Evolutionary conservation across 1,140 invertebrate genomes (phyloP).

Genomic region (Drosophila persimilis): DNA sequence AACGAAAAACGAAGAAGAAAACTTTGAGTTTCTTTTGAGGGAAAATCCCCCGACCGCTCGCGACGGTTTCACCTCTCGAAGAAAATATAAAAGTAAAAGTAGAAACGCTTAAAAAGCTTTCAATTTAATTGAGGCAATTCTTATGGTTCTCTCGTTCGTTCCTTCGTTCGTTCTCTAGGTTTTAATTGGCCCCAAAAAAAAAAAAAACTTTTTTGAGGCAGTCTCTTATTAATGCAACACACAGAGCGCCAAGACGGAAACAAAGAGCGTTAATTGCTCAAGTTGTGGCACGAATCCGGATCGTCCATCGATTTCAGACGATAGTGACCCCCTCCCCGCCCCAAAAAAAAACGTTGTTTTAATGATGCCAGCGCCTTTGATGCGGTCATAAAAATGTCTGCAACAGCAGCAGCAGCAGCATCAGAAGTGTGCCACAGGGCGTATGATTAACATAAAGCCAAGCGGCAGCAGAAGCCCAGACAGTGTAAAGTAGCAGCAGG

Average conservation of each 20-base stretch:
- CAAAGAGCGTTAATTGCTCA: conserved; percentile 39
- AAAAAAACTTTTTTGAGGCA: conserved; percentile 10
- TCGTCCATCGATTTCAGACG: conserved; percentile 20
- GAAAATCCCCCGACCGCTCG: conserved; percentile 29
- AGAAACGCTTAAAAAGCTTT: conserved; percentile 50
- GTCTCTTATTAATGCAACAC: conserved; percentile 34
- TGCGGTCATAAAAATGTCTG: conserved; percentile 37
- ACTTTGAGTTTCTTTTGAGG: conserved; percentile 18
- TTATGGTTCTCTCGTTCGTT: not conserved
- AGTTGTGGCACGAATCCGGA: conserved; percentile 29
- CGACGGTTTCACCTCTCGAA: not conserved
- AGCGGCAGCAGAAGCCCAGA: conserved; percentile 26
- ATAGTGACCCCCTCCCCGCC: not conserved
- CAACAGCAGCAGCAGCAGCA: conserved; percentile 27
- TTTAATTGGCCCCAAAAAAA: conserved; percentile 41
- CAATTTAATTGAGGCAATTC: conserved; percentile 54
- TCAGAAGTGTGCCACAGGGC: conserved; percentile 36
- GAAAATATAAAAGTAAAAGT: conserved; percentile 21
- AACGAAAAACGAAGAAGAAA: conserved; percentile 10
- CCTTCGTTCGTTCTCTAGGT: not conserved
- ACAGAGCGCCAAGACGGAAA: too few relatives aligned
- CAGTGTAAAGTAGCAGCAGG: conserved; percentile 53
- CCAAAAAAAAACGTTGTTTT: conserved; percentile 30
- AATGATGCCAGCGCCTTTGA: conserved; percentile 37
- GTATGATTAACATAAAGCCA: conserved; percentile 74